Conservation (phyloP, 2,888 invertebrate genomes). For the Tethea ocularis region DNA sequence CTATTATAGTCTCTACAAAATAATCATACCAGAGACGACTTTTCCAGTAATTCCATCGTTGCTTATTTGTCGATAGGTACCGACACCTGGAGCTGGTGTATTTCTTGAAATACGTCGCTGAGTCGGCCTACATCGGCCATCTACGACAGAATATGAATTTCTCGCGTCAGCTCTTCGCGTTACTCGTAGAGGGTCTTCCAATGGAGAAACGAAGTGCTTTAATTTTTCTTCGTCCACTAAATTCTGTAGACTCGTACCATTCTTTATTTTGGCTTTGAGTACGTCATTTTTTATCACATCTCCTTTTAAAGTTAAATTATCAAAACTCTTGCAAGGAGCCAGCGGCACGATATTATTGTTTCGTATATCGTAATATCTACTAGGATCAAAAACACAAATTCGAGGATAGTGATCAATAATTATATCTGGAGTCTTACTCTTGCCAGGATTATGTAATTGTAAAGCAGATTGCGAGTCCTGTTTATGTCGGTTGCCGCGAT, state of each 20-base stretch:
- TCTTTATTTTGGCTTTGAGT: slow-evolving; percentile 54
- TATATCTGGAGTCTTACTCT: slow-evolving; percentile 65
- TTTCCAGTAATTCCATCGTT: slow-evolving; percentile 54
- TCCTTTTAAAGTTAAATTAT: slow-evolving; percentile 70
- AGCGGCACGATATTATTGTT: slow-evolving; percentile 69
- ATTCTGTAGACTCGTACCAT: slow-evolving; percentile 72
- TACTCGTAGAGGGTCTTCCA: slow-evolving; percentile 44
- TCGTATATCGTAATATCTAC: slow-evolving; percentile 65
- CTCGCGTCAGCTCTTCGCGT: slow-evolving; percentile 55
- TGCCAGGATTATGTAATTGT: slow-evolving; percentile 37
- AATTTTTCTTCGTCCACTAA: slow-evolving; percentile 65
- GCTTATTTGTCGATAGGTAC: slow-evolving; percentile 71
- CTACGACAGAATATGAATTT: slow-evolving; percentile 71
- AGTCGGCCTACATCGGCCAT: slow-evolving; percentile 57
- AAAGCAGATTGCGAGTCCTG: slow-evolving; percentile 43
- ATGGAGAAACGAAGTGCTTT: slow-evolving; percentile 66
- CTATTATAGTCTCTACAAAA: too few species aligned
- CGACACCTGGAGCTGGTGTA: slow-evolving; percentile 67
- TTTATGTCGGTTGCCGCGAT: slow-evolving; percentile 62
- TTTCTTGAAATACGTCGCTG: slow-evolving; percentile 56
- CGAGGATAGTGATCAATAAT: slow-evolving; percentile 69
- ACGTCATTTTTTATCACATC: slow-evolving; percentile 46
- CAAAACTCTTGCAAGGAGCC: slow-evolving; percentile 76
- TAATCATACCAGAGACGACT: slow-evolving; percentile 49
- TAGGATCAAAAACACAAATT: slow-evolving; percentile 67